Percentiles rank a stretch among this genome's conserved stretches.
Conservation (phyloP, 2,797 vertebrate species). For the Stomatorhinus walkeri region DNA sequence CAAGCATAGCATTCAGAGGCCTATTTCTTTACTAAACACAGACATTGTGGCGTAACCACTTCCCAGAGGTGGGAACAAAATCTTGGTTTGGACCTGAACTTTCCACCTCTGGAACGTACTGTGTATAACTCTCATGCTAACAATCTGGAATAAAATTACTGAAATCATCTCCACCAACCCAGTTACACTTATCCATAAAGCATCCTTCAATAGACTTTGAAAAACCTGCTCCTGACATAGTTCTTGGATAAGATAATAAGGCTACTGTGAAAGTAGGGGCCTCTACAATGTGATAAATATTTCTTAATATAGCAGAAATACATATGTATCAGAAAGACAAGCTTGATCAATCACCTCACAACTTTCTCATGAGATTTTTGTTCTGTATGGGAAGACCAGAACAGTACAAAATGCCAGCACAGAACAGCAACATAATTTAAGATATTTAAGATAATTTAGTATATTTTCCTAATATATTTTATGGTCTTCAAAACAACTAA, state of each 20-base stretch:
- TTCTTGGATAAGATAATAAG: neutral
- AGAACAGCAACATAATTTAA: neutral
- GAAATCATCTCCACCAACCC: neutral
- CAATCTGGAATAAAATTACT: neutral
- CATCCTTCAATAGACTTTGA: neutral
- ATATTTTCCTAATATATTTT: neutral
- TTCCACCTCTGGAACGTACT: neutral
- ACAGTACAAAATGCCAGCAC: neutral
- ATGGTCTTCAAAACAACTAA: neutral
- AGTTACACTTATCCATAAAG: neutral
- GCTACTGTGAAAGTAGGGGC: neutral
- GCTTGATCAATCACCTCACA: neutral
- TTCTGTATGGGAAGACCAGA: neutral
- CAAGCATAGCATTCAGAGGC: neutral
- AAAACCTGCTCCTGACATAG: neutral
- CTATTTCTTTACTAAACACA: conserved; percentile 2
- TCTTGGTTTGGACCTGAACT: neutral
- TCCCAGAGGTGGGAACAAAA: neutral
- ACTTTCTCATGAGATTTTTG: neutral
- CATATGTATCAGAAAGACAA: neutral
- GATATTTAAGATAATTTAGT: neutral
- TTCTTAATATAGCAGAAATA: neutral
- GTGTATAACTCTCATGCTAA: conserved; percentile 2
- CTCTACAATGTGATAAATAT: neutral
- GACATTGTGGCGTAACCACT: neutral